These are phyloP conservation scores for Sinosuthora webbiana DNA, from an alignment of 2,113 vertebrate genomes.

Conservation along the genomic window DNA sequence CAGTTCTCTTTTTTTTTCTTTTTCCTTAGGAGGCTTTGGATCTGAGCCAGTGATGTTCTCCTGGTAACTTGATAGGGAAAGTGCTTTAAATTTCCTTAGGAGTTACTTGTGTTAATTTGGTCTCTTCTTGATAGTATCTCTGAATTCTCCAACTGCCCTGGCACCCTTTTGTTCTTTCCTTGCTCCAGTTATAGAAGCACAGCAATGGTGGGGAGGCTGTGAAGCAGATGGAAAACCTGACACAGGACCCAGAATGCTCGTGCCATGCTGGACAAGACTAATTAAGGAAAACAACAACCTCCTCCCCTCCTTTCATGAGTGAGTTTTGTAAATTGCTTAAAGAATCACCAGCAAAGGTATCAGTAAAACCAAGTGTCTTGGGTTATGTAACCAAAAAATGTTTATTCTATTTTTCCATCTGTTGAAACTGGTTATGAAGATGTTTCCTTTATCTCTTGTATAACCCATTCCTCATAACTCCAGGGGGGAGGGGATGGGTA, in stretches of 20 bases:
- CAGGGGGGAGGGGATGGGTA: no score
- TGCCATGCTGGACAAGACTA: background rate
- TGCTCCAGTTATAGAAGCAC: background rate
- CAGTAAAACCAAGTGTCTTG: background rate
- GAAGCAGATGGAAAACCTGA: background rate
- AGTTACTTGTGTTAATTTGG: background rate
- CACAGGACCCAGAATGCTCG: fast-evolving
- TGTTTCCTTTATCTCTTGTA: no score
- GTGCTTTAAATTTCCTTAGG: background rate
- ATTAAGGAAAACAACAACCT: background rate
- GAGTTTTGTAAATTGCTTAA: background rate
- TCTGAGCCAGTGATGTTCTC: background rate
- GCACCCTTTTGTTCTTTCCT: background rate
- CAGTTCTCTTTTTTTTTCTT: no score
- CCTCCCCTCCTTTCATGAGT: background rate
- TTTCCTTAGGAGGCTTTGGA: background rate
- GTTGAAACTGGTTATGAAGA: no score
- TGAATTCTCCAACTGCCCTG: background rate
- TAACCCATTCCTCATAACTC: no score
- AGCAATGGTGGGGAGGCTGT: background rate
- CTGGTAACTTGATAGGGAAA: background rate
- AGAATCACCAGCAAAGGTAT: background rate
- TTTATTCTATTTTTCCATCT: no score
- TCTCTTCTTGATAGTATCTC: background rate
- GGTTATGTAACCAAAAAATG: no score